phyloP scores from a whole-genome alignment of 1,140 invertebrate genomes.

The Steinernema feltiae region DNA sequence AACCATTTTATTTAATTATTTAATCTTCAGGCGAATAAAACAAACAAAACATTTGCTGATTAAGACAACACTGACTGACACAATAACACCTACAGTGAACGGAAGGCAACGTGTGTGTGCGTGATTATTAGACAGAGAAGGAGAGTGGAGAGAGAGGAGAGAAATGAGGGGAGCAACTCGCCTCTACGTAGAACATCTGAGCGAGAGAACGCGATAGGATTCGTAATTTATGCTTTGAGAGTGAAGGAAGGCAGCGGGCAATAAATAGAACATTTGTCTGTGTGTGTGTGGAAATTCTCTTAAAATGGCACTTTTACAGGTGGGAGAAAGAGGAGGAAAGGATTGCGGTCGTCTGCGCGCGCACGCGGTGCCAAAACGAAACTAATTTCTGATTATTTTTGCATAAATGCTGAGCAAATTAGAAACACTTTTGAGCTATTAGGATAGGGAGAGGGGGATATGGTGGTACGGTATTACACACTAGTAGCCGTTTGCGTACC shows the following conservation, averaged over 20 bases:
- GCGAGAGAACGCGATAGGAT: background rate
- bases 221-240: background rate
- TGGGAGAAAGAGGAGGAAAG: background rate
- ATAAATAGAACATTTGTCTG: conserved; percentile 8
- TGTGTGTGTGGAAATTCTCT: background rate
- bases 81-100: background rate
- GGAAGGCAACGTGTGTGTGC: background rate
- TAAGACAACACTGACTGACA: background rate
- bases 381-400: background rate
- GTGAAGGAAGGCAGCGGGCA: conserved; percentile 7
- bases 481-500: conserved; percentile 6
- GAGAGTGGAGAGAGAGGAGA: background rate
- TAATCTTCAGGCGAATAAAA: background rate
- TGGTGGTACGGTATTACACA: background rate
- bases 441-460: background rate
- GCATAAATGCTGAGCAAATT: conserved; percentile 3
- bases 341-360: no score
- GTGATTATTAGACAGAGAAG: no score
- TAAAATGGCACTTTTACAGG: conserved; percentile 1
- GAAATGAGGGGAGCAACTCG: background rate
- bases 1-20: background rate
- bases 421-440: background rate
- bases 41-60: background rate
- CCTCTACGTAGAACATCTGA: conserved; percentile 15
- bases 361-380: no score